Conservation (phyloP, 2,888 invertebrate species). For the Drosophila robusta region DNA sequence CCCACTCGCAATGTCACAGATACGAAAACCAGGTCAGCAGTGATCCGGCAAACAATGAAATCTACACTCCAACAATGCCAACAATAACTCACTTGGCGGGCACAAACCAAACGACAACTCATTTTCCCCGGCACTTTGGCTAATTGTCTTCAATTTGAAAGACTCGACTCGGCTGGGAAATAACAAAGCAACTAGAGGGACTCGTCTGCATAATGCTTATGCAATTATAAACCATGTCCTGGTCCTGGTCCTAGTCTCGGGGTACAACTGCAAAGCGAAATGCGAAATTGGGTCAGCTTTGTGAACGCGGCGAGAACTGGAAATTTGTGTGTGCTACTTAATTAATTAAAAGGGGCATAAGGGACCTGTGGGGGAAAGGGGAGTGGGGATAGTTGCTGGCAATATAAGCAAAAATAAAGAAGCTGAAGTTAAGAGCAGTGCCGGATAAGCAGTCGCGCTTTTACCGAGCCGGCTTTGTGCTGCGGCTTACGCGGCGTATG, state of each 20-base stretch:
- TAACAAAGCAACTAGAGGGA: constrained; percentile 43
- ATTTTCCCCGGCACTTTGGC: constrained; percentile 62
- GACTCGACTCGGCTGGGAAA: constrained; percentile 25
- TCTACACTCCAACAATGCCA: constrained; percentile 10
- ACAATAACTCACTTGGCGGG: constrained; percentile 32
- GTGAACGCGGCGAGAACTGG: constrained; percentile 28
- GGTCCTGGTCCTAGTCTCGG: constrained; percentile 5
- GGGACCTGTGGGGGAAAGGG: not conserved
- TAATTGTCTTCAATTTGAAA: constrained; percentile 69
- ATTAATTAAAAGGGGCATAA: constrained; percentile 60
- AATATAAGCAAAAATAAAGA: constrained; percentile 5
- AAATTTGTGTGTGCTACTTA: constrained; percentile 53
- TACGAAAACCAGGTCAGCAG: constrained; percentile 40
- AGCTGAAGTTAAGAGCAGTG: not conserved
- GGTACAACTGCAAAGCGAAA: constrained; percentile 12
- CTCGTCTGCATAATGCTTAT: constrained; percentile 68
- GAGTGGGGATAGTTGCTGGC: not conserved
- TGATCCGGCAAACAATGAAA: constrained; percentile 33
- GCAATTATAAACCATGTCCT: constrained; percentile 70
- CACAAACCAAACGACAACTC: constrained; percentile 33
- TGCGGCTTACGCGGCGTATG: constrained; percentile 62
- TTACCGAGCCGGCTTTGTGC: constrained; percentile 11
- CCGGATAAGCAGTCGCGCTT: not conserved
- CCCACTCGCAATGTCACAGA: constrained; percentile 14
- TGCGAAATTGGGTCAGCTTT: constrained; percentile 39